These are phyloP conservation scores for Heliconius ethilla DNA, from an alignment of 2,888 invertebrate species.

Conservation along the genomic window DNA sequence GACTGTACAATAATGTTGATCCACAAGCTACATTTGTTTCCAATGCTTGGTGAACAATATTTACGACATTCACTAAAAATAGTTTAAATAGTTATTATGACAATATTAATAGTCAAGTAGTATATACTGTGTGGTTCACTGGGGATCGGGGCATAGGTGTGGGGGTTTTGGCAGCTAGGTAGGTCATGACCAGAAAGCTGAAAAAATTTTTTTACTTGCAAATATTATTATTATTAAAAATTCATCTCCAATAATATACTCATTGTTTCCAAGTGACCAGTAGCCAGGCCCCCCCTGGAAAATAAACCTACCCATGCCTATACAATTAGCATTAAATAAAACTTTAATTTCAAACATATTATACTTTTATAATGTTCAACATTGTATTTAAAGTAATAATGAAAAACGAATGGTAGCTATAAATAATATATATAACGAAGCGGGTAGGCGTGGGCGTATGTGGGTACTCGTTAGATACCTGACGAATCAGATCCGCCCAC, in stretches of 20 bases:
- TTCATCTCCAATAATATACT: not conserved
- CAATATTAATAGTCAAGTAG: constrained; percentile 25
- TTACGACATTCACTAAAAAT: constrained; percentile 8
- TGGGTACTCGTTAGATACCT: no score
- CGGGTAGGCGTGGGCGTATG: no score
- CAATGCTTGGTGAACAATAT: constrained; percentile 26
- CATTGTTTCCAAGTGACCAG: not conserved
- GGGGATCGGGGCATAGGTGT: not conserved
- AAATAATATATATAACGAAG: not conserved
- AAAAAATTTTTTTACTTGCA: no score
- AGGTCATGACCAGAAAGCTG: no score
- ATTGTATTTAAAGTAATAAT: not conserved
- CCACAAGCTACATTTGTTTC: constrained; percentile 30
- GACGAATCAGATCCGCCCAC: no score
- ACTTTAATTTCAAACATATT: not conserved
- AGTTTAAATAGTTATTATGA: constrained; percentile 32
- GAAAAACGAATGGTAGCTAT: not conserved
- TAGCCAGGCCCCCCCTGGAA: not conserved
- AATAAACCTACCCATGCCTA: not conserved
- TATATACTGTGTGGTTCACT: constrained; percentile 23
- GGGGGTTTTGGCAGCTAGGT: no score
- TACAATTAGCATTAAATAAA: not conserved
- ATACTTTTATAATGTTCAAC: not conserved
- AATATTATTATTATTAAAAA: no score
- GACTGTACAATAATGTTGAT: constrained; percentile 35